These are phyloP conservation scores for Calypte anna DNA, from an alignment of 2,113 vertebrate species.

Conservation along the genomic window DNA sequence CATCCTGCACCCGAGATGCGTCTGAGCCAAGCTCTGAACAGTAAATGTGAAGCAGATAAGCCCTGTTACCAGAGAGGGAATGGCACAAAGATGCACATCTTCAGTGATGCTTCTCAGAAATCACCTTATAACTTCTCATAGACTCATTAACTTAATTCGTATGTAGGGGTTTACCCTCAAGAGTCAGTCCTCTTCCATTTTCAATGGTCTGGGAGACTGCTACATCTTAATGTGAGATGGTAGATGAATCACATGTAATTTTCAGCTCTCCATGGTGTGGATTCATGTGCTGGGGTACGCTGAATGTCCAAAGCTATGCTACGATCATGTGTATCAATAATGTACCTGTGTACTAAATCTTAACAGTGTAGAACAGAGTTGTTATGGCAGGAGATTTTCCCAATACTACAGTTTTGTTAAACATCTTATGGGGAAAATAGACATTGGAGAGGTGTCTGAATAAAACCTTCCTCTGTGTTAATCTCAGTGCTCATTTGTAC, in stretches of 20 bases:
- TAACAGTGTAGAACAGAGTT: not conserved
- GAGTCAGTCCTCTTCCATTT: not conserved
- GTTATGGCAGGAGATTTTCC: not conserved
- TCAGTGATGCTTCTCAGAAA: constrained; percentile 25
- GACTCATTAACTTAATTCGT: not conserved
- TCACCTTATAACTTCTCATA: not conserved
- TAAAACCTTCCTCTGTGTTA: not conserved
- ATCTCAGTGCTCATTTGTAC: not conserved
- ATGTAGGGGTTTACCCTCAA: not conserved
- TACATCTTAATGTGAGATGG: not conserved
- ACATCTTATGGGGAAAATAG: not conserved
- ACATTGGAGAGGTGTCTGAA: not conserved
- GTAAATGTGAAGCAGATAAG: constrained; percentile 24
- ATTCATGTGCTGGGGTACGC: not conserved
- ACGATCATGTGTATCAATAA: fast-evolving
- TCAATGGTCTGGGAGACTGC: not conserved
- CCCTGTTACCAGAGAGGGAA: not conserved
- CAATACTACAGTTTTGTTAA: not conserved
- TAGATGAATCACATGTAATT: not conserved
- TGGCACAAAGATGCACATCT: not conserved
- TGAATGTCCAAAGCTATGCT: not conserved
- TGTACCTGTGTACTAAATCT: not conserved
- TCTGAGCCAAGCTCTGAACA: not conserved
- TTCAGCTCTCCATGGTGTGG: not conserved
- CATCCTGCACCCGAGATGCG: not conserved